Evolutionary conservation across 1,140 invertebrate genomes (phyloP), one percentile per base, ranked within the genome.

Genomic region (Penaeus japonicus): DNA sequence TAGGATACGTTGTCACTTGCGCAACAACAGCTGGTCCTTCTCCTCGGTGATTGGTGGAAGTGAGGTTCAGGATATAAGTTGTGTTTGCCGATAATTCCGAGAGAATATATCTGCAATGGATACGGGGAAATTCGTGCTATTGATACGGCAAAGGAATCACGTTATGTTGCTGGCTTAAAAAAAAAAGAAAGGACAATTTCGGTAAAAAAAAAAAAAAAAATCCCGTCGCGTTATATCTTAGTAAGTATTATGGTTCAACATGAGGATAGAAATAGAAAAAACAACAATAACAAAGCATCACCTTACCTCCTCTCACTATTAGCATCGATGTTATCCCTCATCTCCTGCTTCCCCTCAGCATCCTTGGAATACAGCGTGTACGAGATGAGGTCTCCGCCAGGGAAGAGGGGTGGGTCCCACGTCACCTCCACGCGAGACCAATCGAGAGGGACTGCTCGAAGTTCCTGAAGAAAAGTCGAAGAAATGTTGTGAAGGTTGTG

Each of bases 401-500:
- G 95, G 91, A 96, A 97, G 18, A 94, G 94, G 20, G 97, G 97
- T 7, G 96, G 95, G 92, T 96, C 95, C 97, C 97, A 98, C 90
- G 95, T 96, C 20, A 98, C 94, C 84, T 96, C 96, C 39, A 98
- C 95, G 89, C 96, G 94, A 89, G 94, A 95, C n/a, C 96, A 94
- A 92, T 97, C 96, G 54, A 97, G 94, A 0, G 96, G 95, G 47
- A 96, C 94, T n/a, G 96, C 94, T 90, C 96, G 94, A 87, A 97
- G 94, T 89, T 95, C 95, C 87, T 90, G 65, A 47, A 10, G 5
- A 7, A 47, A 47, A 12, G 39, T 0, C 0, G 39, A 7, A 10
- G 2, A 39, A 39, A 39, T 47, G 10, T 47, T 7, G 47, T 47
- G 47, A 47, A 15, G 47, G 15, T 7, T 47, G 47, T 2, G 22